Evolutionary conservation across 2,888 invertebrate genomes (phyloP).

Genomic region (Nephrocerus scutellatus): DNA sequence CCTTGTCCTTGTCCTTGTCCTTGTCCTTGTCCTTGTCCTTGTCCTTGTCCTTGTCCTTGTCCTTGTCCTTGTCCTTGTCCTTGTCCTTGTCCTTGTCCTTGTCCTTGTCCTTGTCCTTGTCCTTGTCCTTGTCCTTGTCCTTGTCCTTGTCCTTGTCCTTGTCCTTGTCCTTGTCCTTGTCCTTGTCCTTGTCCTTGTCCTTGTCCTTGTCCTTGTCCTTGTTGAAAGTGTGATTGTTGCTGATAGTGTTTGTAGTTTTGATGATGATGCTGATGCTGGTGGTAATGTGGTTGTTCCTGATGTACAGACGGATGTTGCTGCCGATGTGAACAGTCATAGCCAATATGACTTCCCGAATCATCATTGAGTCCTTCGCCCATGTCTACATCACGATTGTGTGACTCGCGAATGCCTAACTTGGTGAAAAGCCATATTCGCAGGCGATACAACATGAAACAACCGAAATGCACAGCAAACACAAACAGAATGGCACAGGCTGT

Average conservation of each 20-base stretch:
- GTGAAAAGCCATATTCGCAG: constrained; percentile 49
- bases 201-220: too few relatives aligned
- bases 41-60: too few relatives aligned
- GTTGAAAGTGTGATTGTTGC: constrained; percentile 21
- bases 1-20: too few relatives aligned
- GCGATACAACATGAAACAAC: constrained; percentile 53
- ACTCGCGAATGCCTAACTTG: constrained; percentile 45
- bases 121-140: too few relatives aligned
- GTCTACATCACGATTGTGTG: constrained; percentile 44
- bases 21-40: too few relatives aligned
- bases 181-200: too few relatives aligned
- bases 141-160: too few relatives aligned
- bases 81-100: too few relatives aligned
- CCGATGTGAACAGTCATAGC: constrained; percentile 42
- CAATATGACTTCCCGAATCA: constrained; percentile 41
- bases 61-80: too few relatives aligned
- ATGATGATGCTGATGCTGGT: constrained; percentile 25
- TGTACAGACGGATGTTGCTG: constrained; percentile 41
- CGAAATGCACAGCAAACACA: constrained; percentile 55
- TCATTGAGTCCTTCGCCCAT: constrained; percentile 45
- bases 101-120: too few relatives aligned
- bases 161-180: too few relatives aligned
- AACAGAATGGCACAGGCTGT: constrained; percentile 55
- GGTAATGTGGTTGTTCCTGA: constrained; percentile 34
- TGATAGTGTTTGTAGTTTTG: constrained; percentile 24